Conservation (phyloP, 2,113 vertebrate genomes). For the Diphyllodes magnificus region DNA sequence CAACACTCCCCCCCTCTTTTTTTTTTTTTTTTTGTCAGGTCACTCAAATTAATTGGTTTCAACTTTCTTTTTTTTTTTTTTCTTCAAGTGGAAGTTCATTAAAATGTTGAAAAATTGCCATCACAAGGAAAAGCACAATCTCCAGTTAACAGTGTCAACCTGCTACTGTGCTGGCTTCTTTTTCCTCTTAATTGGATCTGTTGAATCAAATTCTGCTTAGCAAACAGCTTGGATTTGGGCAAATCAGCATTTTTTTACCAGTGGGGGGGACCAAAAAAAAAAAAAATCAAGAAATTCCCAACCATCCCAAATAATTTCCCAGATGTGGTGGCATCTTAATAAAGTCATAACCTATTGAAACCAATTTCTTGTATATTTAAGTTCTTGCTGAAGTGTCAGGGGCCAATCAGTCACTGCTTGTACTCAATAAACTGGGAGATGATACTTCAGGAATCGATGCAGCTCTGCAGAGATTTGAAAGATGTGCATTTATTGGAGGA, state of each 20-base stretch:
- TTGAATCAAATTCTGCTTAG: constrained; percentile 8
- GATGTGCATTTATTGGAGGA: neutral
- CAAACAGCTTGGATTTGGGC: neutral
- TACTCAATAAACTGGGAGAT: neutral
- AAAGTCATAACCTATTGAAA: neutral
- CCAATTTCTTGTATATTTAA: neutral
- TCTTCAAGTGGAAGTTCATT: constrained; percentile 6
- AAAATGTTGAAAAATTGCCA: constrained; percentile 41
- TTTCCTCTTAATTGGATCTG: constrained; percentile 26
- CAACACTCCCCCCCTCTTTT: neutral
- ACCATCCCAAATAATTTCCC: neutral
- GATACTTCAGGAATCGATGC: constrained; percentile 1
- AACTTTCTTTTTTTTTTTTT: neutral
- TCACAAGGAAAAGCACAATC: constrained; percentile 25
- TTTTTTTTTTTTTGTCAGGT: neutral
- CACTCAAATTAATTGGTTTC: constrained; percentile 37
- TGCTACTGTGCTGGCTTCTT: neutral
- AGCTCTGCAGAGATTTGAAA: constrained; percentile 9
- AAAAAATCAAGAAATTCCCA: neutral
- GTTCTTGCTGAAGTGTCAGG: neutral
- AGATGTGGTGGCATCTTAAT: neutral
- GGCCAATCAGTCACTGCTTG: constrained; percentile 14
- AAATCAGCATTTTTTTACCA: constrained; percentile 12
- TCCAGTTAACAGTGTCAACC: constrained; percentile 32
- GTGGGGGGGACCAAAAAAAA: neutral